Base-by-base conservation (phyloP, 2,888 invertebrate genomes). In the Pristionchus mayeri region DNA sequence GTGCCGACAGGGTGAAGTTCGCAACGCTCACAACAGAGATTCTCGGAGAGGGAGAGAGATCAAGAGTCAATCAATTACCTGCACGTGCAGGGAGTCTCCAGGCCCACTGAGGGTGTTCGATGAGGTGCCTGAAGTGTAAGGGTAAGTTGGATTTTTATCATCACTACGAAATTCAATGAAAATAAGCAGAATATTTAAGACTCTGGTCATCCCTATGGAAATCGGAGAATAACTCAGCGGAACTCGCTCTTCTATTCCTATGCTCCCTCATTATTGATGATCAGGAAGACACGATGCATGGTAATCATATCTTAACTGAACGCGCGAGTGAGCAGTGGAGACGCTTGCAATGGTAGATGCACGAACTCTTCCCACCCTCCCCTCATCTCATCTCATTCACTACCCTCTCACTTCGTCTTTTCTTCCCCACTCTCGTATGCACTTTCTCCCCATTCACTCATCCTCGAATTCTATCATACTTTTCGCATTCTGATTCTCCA, bases 1-100 rank as follows among this genome's bases (percentile, higher is more conserved):
- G n/a, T n/a, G n/a, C n/a, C n/a, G n/a, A n/a, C n/a, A n/a, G n/a
- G n/a, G n/a, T n/a, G n/a, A n/a, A n/a, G n/a, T n/a, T n/a, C n/a
- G n/a, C n/a, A n/a, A n/a, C n/a, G n/a, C n/a, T n/a, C n/a, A n/a
- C n/a, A n/a, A n/a, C n/a, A n/a, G n/a, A n/a, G n/a, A n/a, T n/a
- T n/a, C n/a, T n/a, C n/a, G n/a, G n/a, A n/a, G n/a, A n/a, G 57
- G n/a, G 57, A 60, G 4, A 18, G 1, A 2, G 7, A 63, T 3
- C 2, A 6, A 21, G 4, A 21, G 6, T 13, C 11, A 34, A 60
- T 27, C 27, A 27, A 27, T 40, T 40, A 71, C 71, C 71, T 71
- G 71, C 7, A 71, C 71, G 37, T 71, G 71, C 71, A 71, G 37
- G n/a, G 71, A 71, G n/a, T 71, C 71, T 6, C 71, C 71, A 3